Base-by-base conservation (phyloP, 2,797 vertebrate genomes). In the Urophycis tenuis region DNA sequence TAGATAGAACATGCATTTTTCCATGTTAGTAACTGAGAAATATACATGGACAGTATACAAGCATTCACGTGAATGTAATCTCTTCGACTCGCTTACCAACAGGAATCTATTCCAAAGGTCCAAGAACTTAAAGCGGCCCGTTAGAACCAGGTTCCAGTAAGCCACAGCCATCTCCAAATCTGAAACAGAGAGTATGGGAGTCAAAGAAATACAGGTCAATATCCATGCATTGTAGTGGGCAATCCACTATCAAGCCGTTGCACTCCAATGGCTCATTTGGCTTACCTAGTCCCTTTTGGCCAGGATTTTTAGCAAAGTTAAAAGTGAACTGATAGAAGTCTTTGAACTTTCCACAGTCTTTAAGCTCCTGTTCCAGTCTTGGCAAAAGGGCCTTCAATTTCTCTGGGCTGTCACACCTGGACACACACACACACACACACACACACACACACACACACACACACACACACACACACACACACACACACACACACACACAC, bases 321-420 rank as follows among this genome's bases (percentile, higher is more conserved):
- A 99, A 99, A 81, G 97, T 98, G 92, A 99, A 96, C 85, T 98
- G 97, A 91, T 99, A 99, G 88, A 99, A 98, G 83, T 99, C 96
- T 91, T 98, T 98, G 88, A 98, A 98, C 86, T 96, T 99, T 74
- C 89, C 91, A 15, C 93, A 89, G 84, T 98, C 96, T 93, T 98
- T 97, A 53, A 98, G 92, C 84, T 99, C 97, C 87, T 96, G 97
- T 86, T 99, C 97, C 92, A 98, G 87, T 84, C 95, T 93, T 71
- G 96, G 95, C 83, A 98, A 94, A 71, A 97, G 90, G 78, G 94
- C 91, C 91, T 95, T 96, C 78, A 99, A 91, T 84, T 98, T 98
- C 82, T 98, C 97, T 70, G 95, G 95, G 85, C 95, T 96, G 87
- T 98, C 96, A 87, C 96, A 99, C 89, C 98, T 99, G 85, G 60